Evolutionary conservation across 92 coral and sea anemone species (phyloP).

Genomic region (Virgularia gustaviana): DNA sequence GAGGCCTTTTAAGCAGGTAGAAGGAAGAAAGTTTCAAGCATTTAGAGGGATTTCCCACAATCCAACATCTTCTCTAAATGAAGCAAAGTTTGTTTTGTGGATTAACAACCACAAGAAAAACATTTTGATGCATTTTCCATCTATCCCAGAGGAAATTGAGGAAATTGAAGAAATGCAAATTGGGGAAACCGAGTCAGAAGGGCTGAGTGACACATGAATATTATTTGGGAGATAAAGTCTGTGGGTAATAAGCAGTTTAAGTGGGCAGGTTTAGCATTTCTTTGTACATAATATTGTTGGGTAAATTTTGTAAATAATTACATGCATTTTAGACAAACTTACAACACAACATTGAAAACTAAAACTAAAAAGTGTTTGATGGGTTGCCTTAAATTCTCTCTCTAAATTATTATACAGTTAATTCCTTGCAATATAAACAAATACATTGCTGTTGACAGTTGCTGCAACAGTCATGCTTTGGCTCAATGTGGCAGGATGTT

Average conservation of each 20-base stretch:
- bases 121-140: background rate
- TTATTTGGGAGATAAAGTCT: no score
- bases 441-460: background rate
- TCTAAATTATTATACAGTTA: background rate
- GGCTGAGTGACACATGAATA: no score
- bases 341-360: background rate
- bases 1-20: conserved; percentile 36
- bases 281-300: no score
- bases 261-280: no score
- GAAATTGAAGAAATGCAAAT: no score
- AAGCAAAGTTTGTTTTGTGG: background rate
- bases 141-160: no score
- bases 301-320: background rate
- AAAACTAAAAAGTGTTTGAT: background rate
- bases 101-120: background rate
- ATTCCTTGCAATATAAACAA: background rate
- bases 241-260: no score
- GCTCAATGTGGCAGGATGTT: background rate
- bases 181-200: no score
- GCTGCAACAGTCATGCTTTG: background rate
- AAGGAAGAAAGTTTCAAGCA: conserved; percentile 11
- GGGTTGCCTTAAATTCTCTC: background rate
- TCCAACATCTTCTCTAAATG: background rate
- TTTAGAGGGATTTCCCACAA: background rate
- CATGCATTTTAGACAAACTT: background rate